Evolutionary conservation across 2,888 invertebrate species (phyloP).

Genomic region (Callosobruchus maculatus): DNA sequence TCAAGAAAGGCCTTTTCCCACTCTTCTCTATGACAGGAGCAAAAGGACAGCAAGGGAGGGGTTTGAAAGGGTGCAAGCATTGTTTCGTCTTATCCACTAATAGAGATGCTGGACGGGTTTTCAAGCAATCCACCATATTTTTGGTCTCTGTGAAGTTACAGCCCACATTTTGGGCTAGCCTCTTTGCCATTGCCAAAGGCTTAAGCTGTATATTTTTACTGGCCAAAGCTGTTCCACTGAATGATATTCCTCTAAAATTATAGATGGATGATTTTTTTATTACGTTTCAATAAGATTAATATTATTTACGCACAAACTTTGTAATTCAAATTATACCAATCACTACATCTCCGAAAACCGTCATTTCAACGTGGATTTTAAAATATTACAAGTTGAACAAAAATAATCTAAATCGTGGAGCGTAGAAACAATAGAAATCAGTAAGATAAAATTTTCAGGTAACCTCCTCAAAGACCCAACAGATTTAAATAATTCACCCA

Average conservation of each 20-base stretch:
- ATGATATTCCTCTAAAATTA: constrained; percentile 56
- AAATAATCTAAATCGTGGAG: too few species aligned
- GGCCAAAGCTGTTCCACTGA: constrained; percentile 64
- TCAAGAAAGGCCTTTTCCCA: constrained; percentile 60
- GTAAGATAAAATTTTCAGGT: too few species aligned
- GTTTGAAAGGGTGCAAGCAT: constrained; percentile 38
- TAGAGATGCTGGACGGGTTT: constrained; percentile 4
- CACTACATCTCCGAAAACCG: too few species aligned
- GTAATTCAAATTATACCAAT: too few species aligned
- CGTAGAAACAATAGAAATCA: too few species aligned
- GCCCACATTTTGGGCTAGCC: constrained; percentile 58
- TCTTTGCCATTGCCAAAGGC: constrained; percentile 57
- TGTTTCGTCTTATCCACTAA: neutral
- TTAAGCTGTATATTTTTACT: constrained; percentile 54
- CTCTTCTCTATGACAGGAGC: constrained; percentile 40
- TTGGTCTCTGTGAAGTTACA: constrained; percentile 55
- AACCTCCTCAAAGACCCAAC: too few species aligned
- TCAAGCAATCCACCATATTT: constrained; percentile 62
- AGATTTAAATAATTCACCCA: too few species aligned
- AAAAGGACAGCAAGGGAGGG: constrained; percentile 32
- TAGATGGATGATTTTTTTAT: too few species aligned
- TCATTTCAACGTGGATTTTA: too few species aligned
- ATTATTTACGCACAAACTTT: too few species aligned
- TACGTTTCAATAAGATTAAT: too few species aligned
- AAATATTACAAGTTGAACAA: too few species aligned